phyloP scores from a whole-genome alignment of 2,797 vertebrate genomes.

The Neomorphus geoffroyi region DNA sequence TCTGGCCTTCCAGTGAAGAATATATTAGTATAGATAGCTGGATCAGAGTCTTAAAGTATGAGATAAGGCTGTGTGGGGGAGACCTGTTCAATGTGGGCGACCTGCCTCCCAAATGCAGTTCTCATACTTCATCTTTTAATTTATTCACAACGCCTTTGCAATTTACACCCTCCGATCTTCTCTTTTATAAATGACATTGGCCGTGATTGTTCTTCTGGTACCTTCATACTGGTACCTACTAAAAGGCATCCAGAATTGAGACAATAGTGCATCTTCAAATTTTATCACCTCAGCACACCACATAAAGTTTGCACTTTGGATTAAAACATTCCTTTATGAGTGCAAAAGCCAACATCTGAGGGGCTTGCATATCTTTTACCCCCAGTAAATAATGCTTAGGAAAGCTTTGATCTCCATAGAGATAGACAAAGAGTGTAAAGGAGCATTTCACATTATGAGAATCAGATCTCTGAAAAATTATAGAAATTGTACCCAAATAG shows the following conservation, averaged over 20 bases:
- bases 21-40: neutral
- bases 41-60: neutral
- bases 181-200: constrained; percentile 5
- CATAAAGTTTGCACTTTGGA: neutral
- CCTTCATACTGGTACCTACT: neutral
- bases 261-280: neutral
- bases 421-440: neutral
- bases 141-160: constrained; percentile 50
- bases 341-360: neutral
- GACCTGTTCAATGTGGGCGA: constrained; percentile 44
- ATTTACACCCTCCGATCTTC: constrained; percentile 47
- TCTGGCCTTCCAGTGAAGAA: neutral
- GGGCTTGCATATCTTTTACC: neutral
- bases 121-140: constrained; percentile 49
- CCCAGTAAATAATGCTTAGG: neutral
- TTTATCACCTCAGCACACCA: neutral
- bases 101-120: constrained; percentile 47
- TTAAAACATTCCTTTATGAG: neutral
- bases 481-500: neutral
- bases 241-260: neutral
- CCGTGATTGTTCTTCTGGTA: neutral
- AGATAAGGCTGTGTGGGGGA: constrained; percentile 30
- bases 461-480: neutral
- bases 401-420: constrained; percentile 16
- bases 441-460: neutral